Evolutionary conservation across 2,888 invertebrate species (phyloP).

Genomic region (Parnassius apollo): DNA sequence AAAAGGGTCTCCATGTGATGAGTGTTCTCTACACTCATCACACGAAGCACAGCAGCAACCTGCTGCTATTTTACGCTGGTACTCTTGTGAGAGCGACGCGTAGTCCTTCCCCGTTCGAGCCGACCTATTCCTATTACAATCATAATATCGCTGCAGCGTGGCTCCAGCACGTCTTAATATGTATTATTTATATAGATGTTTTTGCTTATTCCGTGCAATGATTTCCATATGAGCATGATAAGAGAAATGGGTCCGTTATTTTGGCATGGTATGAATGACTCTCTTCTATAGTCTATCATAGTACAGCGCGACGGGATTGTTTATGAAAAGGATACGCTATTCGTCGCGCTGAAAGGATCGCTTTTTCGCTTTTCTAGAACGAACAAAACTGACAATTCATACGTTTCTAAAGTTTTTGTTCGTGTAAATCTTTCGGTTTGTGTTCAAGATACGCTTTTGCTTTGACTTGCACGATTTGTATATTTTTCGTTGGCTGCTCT

Average conservation of each 20-base stretch:
- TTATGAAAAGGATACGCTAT: constrained; percentile 17
- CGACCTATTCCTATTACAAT: too few species aligned
- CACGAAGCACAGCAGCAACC: too few species aligned
- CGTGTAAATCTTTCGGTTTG: constrained; percentile 16
- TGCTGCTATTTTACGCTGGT: too few species aligned
- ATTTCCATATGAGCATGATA: constrained; percentile 1
- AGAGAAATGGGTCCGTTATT: constrained; percentile 1
- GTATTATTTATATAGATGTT: background rate
- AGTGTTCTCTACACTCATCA: too few species aligned
- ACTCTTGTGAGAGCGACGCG: too few species aligned
- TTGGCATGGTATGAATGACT: constrained; percentile 3
- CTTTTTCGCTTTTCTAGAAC: constrained; percentile 16
- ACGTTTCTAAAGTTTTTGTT: constrained; percentile 17
- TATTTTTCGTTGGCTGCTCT: too few species aligned
- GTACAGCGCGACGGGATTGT: constrained; percentile 16
- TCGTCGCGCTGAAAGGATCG: constrained; percentile 20
- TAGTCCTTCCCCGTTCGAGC: too few species aligned
- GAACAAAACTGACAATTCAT: constrained; percentile 15
- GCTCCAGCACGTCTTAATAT: too few species aligned
- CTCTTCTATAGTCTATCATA: constrained; percentile 9
- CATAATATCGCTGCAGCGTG: too few species aligned
- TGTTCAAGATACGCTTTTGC: constrained; percentile 7
- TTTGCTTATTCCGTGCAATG: background rate
- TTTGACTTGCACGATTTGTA: too few species aligned
- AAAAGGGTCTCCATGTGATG: too few species aligned